phyloP scores from a whole-genome alignment of 2,113 vertebrate species.

The Anhinga anhinga region DNA sequence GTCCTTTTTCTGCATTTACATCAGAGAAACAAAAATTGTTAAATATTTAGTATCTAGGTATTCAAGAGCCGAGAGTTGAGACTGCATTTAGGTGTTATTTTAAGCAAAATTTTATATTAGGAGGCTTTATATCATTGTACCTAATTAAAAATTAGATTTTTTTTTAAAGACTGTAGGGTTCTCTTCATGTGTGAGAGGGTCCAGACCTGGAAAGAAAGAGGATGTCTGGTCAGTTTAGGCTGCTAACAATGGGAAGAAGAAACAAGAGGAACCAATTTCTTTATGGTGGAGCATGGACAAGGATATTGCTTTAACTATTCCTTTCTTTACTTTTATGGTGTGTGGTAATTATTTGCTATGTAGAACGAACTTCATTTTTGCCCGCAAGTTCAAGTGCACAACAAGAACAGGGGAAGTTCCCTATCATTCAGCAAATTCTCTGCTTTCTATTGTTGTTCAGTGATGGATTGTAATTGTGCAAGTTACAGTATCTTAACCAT shows the following conservation, averaged over 20 bases:
- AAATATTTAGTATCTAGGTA: not conserved
- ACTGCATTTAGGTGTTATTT: not conserved
- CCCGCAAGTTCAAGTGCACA: not conserved
- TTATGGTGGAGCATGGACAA: not conserved
- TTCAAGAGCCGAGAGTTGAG: not conserved
- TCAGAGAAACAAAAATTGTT: not conserved
- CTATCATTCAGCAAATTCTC: not conserved
- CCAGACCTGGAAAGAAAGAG: not conserved
- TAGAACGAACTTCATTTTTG: not conserved
- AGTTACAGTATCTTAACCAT: not conserved
- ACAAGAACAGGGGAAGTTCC: not conserved
- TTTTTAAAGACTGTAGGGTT: not conserved
- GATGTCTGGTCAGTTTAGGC: not conserved
- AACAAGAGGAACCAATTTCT: not conserved
- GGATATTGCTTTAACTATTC: not conserved
- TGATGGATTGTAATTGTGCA: not conserved
- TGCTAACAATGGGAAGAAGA: not conserved
- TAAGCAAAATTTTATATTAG: not conserved
- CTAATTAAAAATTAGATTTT: not conserved
- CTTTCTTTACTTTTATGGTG: not conserved
- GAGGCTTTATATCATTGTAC: not conserved
- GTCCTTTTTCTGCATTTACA: not conserved
- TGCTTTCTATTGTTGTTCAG: not conserved
- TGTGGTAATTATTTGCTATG: not conserved
- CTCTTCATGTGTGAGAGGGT: not conserved